Conservation (phyloP, 1,140 invertebrate species). For the Epicauta chinensis region DNA sequence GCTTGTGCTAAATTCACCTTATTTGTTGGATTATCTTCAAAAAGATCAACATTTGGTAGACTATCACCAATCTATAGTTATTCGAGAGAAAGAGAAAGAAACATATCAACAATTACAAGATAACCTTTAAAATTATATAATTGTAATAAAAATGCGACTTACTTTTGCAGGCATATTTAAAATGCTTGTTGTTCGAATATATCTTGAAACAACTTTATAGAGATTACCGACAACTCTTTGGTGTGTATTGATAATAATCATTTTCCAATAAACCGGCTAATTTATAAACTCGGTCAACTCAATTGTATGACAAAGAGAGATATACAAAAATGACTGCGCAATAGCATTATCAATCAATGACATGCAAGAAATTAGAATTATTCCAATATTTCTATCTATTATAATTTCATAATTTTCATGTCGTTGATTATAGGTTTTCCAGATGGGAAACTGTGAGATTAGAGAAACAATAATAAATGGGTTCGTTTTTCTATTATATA, state of each 20-base stretch:
- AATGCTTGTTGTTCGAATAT: conserved; percentile 6
- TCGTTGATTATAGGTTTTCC: too few relatives aligned
- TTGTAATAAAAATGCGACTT: conserved; percentile 1
- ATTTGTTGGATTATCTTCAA: conserved; percentile 76
- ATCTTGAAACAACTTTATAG: background rate
- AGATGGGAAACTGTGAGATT: too few relatives aligned
- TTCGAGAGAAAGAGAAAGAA: conserved; percentile 22
- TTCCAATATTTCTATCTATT: too few relatives aligned
- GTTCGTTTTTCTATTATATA: too few relatives aligned
- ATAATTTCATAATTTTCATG: too few relatives aligned
- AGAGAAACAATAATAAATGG: too few relatives aligned
- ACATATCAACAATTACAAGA: conserved; percentile 12
- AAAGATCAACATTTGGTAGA: conserved; percentile 73
- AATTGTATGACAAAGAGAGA: conserved; percentile 4
- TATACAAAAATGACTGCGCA: conserved; percentile 3
- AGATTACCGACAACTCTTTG: conserved; percentile 1
- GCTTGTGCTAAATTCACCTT: conserved; percentile 75
- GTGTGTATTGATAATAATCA: conserved; percentile 13
- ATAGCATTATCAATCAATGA: too few relatives aligned
- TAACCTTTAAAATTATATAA: conserved; percentile 11
- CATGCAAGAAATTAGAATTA: too few relatives aligned
- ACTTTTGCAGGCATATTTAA: conserved; percentile 27
- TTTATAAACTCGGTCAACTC: conserved; percentile 1
- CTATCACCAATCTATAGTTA: conserved; percentile 75
- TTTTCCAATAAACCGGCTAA: conserved; percentile 15